phyloP scores from a whole-genome alignment of 2,113 vertebrate species.

The Chaenogobius annularis region DNA sequence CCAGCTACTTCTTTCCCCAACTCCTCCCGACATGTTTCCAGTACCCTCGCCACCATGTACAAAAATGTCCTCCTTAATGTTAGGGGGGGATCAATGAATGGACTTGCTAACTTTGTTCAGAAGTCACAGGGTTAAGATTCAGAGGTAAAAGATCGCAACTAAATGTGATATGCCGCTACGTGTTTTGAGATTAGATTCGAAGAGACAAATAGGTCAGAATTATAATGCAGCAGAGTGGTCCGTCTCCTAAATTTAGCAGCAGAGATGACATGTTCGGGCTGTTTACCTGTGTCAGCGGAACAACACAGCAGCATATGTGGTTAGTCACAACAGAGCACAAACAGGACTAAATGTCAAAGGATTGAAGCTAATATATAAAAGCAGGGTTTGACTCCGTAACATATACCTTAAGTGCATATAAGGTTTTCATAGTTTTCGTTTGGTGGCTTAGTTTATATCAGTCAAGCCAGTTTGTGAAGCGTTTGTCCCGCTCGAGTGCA shows the following conservation, averaged over 20 bases:
- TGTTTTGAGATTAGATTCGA: neutral
- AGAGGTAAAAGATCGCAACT: neutral
- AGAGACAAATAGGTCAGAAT: constrained; percentile 2
- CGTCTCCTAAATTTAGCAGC: neutral
- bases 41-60: neutral
- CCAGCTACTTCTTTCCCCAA: no score
- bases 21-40: neutral
- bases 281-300: constrained; percentile 4
- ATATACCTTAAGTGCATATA: no score
- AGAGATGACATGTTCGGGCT: neutral
- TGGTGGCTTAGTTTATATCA: no score
- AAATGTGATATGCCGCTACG: neutral
- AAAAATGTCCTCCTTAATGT: neutral
- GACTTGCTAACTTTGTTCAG: neutral
- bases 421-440: no score
- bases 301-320: neutral
- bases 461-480: no score
- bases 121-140: neutral
- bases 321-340: neutral
- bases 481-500: no score
- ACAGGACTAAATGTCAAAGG: neutral
- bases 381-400: no score
- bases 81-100: neutral
- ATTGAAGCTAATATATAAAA: neutral
- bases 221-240: neutral